phyloP scores from a whole-genome alignment of 2,888 invertebrate genomes.

The Mesorhabditis spiculigera region DNA sequence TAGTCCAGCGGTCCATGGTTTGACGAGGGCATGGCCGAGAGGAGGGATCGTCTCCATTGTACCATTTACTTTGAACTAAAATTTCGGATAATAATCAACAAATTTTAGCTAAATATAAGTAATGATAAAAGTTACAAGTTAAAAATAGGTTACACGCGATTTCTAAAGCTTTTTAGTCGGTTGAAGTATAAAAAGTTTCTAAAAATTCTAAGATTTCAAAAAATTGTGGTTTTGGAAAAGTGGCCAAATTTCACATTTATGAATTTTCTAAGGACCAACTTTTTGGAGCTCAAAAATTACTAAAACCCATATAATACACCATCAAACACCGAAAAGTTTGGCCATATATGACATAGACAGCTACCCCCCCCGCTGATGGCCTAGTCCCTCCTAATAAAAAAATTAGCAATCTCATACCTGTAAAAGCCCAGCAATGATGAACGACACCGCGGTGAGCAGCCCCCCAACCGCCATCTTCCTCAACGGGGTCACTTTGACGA shows the following conservation, averaged over 20 bases:
- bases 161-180: too few relatives aligned
- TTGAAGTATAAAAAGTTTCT: too few relatives aligned
- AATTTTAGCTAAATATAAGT: slow-evolving; percentile 6
- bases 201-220: too few relatives aligned
- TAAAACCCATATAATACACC: too few relatives aligned
- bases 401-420: slow-evolving; percentile 56
- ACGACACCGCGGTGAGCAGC: slow-evolving; percentile 77
- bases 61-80: slow-evolving; percentile 33
- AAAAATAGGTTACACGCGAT: too few relatives aligned
- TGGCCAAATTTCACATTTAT: too few relatives aligned
- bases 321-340: too few relatives aligned
- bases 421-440: slow-evolving; percentile 67
- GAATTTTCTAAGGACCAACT: too few relatives aligned
- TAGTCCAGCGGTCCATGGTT: slow-evolving; percentile 2
- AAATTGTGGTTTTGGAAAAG: too few relatives aligned
- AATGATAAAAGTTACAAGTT: neutral
- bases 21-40: slow-evolving; percentile 24
- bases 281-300: too few relatives aligned
- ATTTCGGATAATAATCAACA: slow-evolving; percentile 6
- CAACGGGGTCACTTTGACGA: slow-evolving; percentile 70
- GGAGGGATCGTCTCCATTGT: slow-evolving; percentile 30
- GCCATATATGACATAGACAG: too few relatives aligned
- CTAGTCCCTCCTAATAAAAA: neutral
- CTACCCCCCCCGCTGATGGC: too few relatives aligned
- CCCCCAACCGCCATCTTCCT: slow-evolving; percentile 85